phyloP scores from a whole-genome alignment of 2,888 invertebrate species.

The Syritta pipiens region DNA sequence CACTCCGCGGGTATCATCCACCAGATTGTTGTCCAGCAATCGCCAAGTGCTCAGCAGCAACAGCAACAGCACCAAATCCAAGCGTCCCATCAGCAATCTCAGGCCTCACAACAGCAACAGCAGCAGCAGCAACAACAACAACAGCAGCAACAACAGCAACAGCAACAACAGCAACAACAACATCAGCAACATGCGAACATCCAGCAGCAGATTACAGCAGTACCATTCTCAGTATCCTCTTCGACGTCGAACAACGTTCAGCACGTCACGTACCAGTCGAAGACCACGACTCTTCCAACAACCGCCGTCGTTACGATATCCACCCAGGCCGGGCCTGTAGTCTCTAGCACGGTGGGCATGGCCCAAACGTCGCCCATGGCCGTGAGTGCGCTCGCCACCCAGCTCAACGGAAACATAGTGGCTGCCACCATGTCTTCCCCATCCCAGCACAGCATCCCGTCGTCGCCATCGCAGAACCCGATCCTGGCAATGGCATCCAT shows the following conservation, averaged over 20 bases:
- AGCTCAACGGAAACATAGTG: constrained; percentile 40
- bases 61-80: constrained; percentile 77
- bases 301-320: constrained; percentile 77
- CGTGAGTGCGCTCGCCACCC: constrained; percentile 31
- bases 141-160: constrained; percentile 79
- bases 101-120: constrained; percentile 77
- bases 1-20: constrained; percentile 78
- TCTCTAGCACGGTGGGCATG: constrained; percentile 75
- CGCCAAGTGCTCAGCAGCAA: constrained; percentile 74
- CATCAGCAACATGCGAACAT: constrained; percentile 74
- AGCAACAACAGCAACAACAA: constrained; percentile 75
- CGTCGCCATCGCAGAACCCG: constrained; percentile 78
- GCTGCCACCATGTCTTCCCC: constrained; percentile 66
- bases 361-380: constrained; percentile 71
- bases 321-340: constrained; percentile 75
- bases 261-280: constrained; percentile 74
- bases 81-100: constrained; percentile 79
- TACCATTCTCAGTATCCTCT: constrained; percentile 76
- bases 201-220: constrained; percentile 74
- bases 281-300: constrained; percentile 73
- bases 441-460: constrained; percentile 70
- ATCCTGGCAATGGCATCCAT: constrained; percentile 78
- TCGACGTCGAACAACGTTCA: constrained; percentile 66
- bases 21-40: constrained; percentile 77
- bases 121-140: constrained; percentile 57